Percentiles rank a stretch among this genome's conserved stretches.
These are phyloP conservation scores for Gadus macrocephalus DNA, from an alignment of 2,113 vertebrate genomes.

Conservation along the genomic window DNA sequence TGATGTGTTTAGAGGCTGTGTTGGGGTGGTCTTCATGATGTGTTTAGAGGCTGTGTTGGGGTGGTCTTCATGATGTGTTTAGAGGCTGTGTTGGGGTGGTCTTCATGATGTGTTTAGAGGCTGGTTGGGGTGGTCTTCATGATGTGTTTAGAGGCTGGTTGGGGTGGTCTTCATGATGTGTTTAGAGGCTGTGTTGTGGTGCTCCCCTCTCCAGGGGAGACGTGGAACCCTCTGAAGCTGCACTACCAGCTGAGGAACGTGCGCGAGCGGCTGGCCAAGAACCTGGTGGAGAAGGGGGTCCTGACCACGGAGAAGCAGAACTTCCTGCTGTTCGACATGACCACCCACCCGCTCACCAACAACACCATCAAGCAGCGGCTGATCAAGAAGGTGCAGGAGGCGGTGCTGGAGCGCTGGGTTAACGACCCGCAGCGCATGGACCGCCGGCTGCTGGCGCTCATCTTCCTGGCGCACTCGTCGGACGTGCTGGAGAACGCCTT, in stretches of 20 bases:
- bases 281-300: constrained; percentile 94
- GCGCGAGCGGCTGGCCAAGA: constrained; percentile 91
- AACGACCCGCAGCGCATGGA: constrained; percentile 94
- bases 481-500: constrained; percentile 96
- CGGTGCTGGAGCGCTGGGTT: constrained; percentile 91
- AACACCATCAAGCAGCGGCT: constrained; percentile 93
- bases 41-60: no score
- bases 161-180: background rate
- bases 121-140: background rate
- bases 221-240: constrained; percentile 95
- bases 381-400: constrained; percentile 93
- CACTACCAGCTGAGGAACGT: constrained; percentile 95
- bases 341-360: constrained; percentile 94
- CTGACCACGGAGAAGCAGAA: constrained; percentile 97
- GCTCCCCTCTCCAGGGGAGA: constrained; percentile 76
- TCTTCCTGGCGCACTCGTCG: constrained; percentile 90
- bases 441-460: constrained; percentile 88
- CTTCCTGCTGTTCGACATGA: constrained; percentile 98
- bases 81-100: background rate
- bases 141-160: background rate
- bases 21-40: no score
- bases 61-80: background rate
- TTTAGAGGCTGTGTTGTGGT: background rate
- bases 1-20: no score
- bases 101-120: background rate